Percentiles rank a stretch among this genome's conserved stretches.
These are phyloP conservation scores for Drosophila arawakana DNA, from an alignment of 1,140 invertebrate genomes.

Conservation along the genomic window DNA sequence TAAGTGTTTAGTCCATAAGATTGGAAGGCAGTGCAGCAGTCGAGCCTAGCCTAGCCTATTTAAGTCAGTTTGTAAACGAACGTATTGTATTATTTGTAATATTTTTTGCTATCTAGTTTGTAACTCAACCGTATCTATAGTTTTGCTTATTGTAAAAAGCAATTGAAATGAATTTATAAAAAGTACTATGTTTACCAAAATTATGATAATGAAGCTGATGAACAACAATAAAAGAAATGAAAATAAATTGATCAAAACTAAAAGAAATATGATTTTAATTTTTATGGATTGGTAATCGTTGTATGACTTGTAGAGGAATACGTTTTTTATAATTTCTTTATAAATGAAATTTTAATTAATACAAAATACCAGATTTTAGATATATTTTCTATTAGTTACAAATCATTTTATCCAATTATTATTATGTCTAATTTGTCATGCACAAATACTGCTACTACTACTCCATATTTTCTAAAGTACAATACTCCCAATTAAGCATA, in stretches of 20 bases:
- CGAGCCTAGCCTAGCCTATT: slow-evolving; percentile 55
- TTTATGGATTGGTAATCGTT: background rate
- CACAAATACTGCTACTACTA: too few species aligned
- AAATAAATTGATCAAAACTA: slow-evolving; percentile 73
- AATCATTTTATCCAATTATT: too few species aligned
- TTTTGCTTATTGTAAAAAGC: slow-evolving; percentile 69
- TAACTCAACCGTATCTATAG: slow-evolving; percentile 55
- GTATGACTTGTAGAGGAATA: too few species aligned
- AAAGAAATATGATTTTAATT: slow-evolving; percentile 14
- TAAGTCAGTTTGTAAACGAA: slow-evolving; percentile 80
- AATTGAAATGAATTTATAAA: slow-evolving; percentile 77
- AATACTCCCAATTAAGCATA: background rate
- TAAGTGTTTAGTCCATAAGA: slow-evolving; percentile 67
- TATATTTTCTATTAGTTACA: too few species aligned
- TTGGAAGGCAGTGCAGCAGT: slow-evolving; percentile 12
- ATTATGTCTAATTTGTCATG: too few species aligned
- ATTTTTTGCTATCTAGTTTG: slow-evolving; percentile 73
- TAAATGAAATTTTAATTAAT: too few species aligned
- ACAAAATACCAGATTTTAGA: too few species aligned
- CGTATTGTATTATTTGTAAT: slow-evolving; percentile 79
- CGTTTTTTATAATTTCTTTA: too few species aligned
- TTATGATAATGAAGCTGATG: slow-evolving; percentile 71
- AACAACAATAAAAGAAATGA: slow-evolving; percentile 55
- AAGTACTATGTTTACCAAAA: slow-evolving; percentile 81
- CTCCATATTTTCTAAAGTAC: too few species aligned